Conservation (phyloP, 1,140 invertebrate species). For the Heliothis subflexa region DNA sequence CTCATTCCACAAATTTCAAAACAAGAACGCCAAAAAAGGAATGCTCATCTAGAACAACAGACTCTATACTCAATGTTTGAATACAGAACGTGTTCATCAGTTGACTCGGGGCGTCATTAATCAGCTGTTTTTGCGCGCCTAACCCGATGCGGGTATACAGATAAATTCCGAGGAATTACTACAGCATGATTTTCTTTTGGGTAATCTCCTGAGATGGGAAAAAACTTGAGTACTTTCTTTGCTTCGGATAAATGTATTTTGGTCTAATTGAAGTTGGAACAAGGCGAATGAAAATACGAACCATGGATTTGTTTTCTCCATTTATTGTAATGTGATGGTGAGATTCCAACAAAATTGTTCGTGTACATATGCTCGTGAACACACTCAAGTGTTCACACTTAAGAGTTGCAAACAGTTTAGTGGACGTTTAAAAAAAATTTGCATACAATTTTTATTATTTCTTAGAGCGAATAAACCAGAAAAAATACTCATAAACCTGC, state of each 20-base stretch:
- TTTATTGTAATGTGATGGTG: too few relatives aligned
- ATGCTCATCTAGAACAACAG: slow-evolving; percentile 3
- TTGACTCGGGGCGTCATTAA: slow-evolving; percentile 57
- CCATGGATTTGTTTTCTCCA: too few relatives aligned
- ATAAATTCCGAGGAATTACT: slow-evolving; percentile 56
- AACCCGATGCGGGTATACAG: slow-evolving; percentile 38
- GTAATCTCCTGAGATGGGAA: slow-evolving; percentile 19
- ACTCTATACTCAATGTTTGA: slow-evolving; percentile 34
- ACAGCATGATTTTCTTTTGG: slow-evolving; percentile 53
- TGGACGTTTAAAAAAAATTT: too few relatives aligned
- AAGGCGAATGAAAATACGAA: too few relatives aligned
- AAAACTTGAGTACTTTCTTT: slow-evolving; percentile 40
- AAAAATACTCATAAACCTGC: too few relatives aligned
- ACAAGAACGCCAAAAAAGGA: background rate
- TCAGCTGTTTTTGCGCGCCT: slow-evolving; percentile 60
- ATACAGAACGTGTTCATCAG: slow-evolving; percentile 54
- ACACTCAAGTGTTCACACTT: too few relatives aligned
- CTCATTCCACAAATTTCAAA: background rate
- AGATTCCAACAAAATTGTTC: too few relatives aligned
- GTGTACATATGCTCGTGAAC: too few relatives aligned
- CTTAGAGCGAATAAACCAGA: too few relatives aligned
- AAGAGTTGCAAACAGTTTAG: too few relatives aligned
- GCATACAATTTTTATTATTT: too few relatives aligned
- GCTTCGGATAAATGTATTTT: background rate
- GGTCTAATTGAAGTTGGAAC: slow-evolving; percentile 16